A percentile compares a stretch with the other conserved stretches of the same genome.
Evolutionary conservation across 2,888 invertebrate species (phyloP).

Genomic region (Globia sparganii): DNA sequence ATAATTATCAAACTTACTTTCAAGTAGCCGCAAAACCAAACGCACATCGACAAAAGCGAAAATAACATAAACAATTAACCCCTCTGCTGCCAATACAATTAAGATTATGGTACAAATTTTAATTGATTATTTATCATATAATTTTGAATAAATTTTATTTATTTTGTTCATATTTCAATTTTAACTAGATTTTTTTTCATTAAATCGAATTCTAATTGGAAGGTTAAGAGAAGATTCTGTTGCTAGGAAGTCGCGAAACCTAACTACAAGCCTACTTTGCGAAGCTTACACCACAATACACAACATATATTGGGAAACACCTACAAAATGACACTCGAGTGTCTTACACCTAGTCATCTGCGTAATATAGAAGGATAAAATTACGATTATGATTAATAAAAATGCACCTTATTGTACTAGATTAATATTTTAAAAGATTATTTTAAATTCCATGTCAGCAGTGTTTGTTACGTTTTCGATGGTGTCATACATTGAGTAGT

Average conservation of each 20-base stretch:
- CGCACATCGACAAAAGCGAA: constrained; percentile 81
- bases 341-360: constrained; percentile 85
- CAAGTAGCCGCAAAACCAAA: constrained; percentile 83
- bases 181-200: constrained; percentile 72
- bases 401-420: constrained; percentile 87
- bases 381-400: constrained; percentile 87
- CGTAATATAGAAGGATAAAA: constrained; percentile 87
- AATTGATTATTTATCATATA: constrained; percentile 64
- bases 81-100: constrained; percentile 65
- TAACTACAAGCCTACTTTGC: constrained; percentile 88
- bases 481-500: constrained; percentile 49
- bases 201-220: constrained; percentile 87
- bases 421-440: constrained; percentile 82
- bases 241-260: constrained; percentile 89
- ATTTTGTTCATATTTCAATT: constrained; percentile 83
- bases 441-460: constrained; percentile 74
- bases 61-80: constrained; percentile 75
- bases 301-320: constrained; percentile 87
- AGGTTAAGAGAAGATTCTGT: constrained; percentile 87
- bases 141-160: constrained; percentile 72
- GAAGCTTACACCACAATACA: constrained; percentile 87
- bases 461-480: constrained; percentile 65
- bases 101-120: constrained; percentile 67
- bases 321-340: constrained; percentile 85
- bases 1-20: constrained; percentile 76